These are phyloP conservation scores for Okapia johnstoni DNA, from an alignment of 2,113 vertebrate species.

Conservation along the genomic window DNA sequence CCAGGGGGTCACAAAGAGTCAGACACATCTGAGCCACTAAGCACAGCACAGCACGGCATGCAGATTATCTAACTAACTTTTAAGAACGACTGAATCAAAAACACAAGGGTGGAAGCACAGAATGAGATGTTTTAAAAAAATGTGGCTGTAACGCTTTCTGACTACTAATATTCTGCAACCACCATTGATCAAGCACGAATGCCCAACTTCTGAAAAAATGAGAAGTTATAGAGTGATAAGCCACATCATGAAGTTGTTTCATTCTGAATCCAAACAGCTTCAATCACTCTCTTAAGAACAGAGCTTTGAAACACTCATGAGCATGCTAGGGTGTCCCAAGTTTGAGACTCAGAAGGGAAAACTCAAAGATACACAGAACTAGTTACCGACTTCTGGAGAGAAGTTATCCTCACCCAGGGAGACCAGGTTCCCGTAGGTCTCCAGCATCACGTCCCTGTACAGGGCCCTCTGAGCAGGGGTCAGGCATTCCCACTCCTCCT, in stretches of 20 bases:
- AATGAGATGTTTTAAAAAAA: not conserved
- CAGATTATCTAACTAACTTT: not conserved
- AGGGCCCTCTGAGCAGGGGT: not conserved
- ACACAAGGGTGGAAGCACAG: not conserved
- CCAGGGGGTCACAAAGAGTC: not conserved
- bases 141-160: not conserved
- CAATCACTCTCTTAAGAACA: not conserved
- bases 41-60: not conserved
- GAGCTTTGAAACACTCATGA: not conserved
- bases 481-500: constrained; percentile 16
- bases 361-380: not conserved
- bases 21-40: not conserved
- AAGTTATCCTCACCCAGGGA: not conserved
- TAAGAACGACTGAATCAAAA: not conserved
- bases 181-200: not conserved
- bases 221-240: not conserved
- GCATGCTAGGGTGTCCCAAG: not conserved
- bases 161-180: not conserved
- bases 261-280: not conserved
- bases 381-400: not conserved
- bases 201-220: not conserved
- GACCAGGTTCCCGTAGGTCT: not conserved
- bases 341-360: not conserved
- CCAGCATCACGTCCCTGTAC: not conserved
- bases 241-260: not conserved